phyloP scores from a whole-genome alignment of 2,113 vertebrate species.

The Carlito syrichta region DNA sequence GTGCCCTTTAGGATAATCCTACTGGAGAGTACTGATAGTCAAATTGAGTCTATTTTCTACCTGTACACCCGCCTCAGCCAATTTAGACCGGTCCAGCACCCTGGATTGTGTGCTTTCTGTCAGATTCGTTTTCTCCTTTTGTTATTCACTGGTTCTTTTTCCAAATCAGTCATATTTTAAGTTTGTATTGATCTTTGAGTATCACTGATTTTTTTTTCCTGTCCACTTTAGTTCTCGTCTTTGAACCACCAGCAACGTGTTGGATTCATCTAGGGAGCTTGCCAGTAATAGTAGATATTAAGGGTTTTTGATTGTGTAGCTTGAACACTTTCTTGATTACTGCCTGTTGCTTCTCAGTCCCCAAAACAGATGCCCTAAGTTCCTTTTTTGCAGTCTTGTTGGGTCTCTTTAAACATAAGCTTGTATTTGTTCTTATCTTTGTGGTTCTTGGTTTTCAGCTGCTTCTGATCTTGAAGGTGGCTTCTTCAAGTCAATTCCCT shows the following conservation, averaged over 20 bases:
- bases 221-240: neutral
- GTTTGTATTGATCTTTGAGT: neutral
- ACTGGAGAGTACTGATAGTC: neutral
- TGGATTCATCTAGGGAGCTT: neutral
- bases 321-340: neutral
- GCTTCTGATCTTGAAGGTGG: neutral
- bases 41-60: neutral
- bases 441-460: neutral
- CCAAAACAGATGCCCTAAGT: neutral
- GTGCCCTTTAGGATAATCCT: neutral
- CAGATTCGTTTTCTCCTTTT: neutral
- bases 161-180: neutral
- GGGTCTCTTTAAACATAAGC: neutral
- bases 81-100: neutral
- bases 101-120: neutral
- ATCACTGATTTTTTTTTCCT: too few species aligned
- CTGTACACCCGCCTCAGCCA: rapidly evolving
- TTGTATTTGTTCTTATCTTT: neutral
- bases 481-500: neutral
- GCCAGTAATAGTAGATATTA: neutral
- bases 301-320: neutral
- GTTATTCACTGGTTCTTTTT: neutral
- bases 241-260: neutral
- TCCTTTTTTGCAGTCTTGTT: neutral
- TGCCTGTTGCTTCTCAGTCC: neutral